Percentiles rank a stretch among this genome's conserved stretches.
Evolutionary conservation across 2,888 invertebrate species (phyloP).

Genomic region (Brachyopa scutellaris): DNA sequence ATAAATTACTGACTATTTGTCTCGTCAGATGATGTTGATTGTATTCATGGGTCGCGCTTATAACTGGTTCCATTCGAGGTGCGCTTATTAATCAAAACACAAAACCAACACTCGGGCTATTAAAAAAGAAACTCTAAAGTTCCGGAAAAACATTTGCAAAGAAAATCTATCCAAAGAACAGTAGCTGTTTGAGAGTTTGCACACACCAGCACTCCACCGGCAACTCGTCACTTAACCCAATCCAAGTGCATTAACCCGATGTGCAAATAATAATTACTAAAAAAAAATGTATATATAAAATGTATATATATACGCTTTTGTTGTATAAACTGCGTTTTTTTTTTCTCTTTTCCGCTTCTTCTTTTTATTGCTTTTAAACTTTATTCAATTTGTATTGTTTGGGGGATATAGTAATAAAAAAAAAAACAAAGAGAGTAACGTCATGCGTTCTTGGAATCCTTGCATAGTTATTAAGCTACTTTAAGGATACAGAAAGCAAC

Average conservation of each 20-base stretch:
- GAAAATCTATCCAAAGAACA: conserved; percentile 24
- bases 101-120: conserved; percentile 9
- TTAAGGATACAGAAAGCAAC: no score
- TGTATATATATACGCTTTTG: no score
- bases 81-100: neutral
- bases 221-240: conserved; percentile 56
- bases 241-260: conserved; percentile 65
- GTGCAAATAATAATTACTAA: conserved; percentile 58
- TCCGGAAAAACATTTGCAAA: conserved; percentile 48
- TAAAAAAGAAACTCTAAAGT: neutral
- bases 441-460: no score
- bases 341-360: no score
- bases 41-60: conserved; percentile 40
- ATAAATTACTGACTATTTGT: conserved; percentile 69
- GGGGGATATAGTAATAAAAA: no score
- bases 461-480: no score
- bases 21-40: conserved; percentile 59
- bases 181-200: conserved; percentile 26
- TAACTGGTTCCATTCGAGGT: conserved; percentile 50
- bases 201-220: conserved; percentile 24
- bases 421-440: no score
- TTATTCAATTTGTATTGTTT: no score
- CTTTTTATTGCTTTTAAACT: no score
- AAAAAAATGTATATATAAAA: conserved; percentile 29
- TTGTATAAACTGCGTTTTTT: no score